Evolutionary conservation across 2,888 invertebrate species (phyloP).

Genomic region (Trissoscelio sp.): DNA sequence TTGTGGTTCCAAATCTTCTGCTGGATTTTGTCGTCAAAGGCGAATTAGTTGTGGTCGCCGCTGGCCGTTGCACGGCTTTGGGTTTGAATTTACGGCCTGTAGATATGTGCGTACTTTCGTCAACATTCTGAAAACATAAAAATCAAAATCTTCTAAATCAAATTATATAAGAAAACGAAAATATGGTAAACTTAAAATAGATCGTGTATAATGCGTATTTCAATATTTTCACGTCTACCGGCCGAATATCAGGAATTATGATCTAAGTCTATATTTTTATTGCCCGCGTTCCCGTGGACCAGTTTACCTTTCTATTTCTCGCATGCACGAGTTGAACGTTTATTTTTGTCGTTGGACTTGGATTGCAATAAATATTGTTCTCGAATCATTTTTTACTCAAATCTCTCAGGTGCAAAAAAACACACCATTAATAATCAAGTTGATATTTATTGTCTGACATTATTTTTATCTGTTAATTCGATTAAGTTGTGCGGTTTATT

Average conservation of each 20-base stretch:
- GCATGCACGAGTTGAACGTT: neutral
- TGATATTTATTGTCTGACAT: neutral
- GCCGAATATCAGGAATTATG: neutral
- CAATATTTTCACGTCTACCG: neutral
- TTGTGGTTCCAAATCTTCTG: slow-evolving; percentile 46
- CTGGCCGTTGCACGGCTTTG: slow-evolving; percentile 70
- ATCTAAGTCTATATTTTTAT: slow-evolving; percentile 7
- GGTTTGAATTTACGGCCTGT: slow-evolving; percentile 74
- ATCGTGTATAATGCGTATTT: no score
- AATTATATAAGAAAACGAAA: neutral
- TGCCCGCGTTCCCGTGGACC: slow-evolving; percentile 25
- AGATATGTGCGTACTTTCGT: slow-evolving; percentile 71
- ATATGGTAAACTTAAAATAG: no score
- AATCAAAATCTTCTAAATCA: neutral
- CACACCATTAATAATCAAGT: neutral
- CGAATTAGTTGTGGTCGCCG: slow-evolving; percentile 62
- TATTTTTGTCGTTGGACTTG: neutral
- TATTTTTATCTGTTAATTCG: neutral
- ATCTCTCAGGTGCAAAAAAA: neutral
- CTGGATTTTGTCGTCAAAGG: slow-evolving; percentile 60
- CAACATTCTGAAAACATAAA: slow-evolving; percentile 73
- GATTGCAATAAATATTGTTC: slow-evolving; percentile 2
- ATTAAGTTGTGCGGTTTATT: neutral
- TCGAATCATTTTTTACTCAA: neutral
- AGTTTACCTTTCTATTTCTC: slow-evolving; percentile 55